A percentile compares a stretch with the other conserved stretches of the same genome.
Conservation (phyloP, 2,888 invertebrate species). For the Lasioglossum zephyrum region DNA sequence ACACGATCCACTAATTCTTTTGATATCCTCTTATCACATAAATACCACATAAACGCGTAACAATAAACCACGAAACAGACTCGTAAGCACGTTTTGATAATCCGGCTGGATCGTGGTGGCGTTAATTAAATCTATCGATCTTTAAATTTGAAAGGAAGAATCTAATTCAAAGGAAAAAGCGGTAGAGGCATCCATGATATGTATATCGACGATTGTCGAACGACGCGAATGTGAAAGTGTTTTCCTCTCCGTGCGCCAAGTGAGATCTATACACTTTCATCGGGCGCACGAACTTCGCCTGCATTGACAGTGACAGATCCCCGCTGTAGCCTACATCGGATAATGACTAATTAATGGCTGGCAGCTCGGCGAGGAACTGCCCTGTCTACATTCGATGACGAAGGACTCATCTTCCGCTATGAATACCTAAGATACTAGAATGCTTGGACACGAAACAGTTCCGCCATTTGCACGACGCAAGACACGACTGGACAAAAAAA, state of each 20-base stretch:
- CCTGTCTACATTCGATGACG: background rate
- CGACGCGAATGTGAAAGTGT: conserved; percentile 57
- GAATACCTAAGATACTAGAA: background rate
- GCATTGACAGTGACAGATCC: conserved; percentile 3
- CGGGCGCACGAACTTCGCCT: conserved; percentile 36
- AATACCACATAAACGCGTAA: background rate
- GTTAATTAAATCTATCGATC: background rate
- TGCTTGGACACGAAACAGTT: background rate
- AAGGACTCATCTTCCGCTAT: background rate
- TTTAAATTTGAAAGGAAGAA: too few relatives aligned
- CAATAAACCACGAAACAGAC: background rate
- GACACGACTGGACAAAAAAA: too few relatives aligned
- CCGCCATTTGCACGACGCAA: background rate
- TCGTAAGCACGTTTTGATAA: background rate
- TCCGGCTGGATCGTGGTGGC: background rate
- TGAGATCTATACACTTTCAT: conserved; percentile 57
- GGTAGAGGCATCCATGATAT: too few relatives aligned
- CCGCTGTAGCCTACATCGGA: conserved; percentile 10
- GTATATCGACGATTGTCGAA: conserved; percentile 26
- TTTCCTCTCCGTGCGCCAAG: conserved; percentile 41
- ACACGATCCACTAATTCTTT: background rate
- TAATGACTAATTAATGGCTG: background rate
- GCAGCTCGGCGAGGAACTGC: conserved; percentile 1
- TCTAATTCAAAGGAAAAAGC: background rate
- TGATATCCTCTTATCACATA: too few relatives aligned